Conservation (phyloP, 1,140 invertebrate species). For the Diuraphis noxia region DNA sequence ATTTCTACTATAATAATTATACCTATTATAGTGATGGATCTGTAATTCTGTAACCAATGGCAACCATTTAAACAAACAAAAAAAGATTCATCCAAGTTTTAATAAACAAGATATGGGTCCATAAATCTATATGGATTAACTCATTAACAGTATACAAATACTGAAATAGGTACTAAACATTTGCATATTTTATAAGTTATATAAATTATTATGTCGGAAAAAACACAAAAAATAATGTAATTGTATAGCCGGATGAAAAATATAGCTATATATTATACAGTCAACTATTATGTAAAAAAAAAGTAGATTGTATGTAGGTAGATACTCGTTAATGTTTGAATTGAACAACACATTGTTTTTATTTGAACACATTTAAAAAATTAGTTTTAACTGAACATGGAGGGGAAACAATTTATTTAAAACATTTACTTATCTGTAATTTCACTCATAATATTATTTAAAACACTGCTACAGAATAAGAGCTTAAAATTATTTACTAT, state of each 20-base stretch:
- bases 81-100: not conserved
- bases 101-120: not conserved
- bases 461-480: not conserved
- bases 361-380: not conserved
- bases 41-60: too few relatives aligned
- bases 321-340: not conserved
- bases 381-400: not conserved
- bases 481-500: not conserved
- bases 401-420: not conserved
- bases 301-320: not conserved
- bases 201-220: not conserved
- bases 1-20: too few relatives aligned
- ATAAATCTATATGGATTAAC: not conserved
- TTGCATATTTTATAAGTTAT: not conserved
- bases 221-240: not conserved
- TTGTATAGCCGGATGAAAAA: not conserved
- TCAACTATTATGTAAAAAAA: not conserved
- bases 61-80: too few relatives aligned
- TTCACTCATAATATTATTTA: not conserved
- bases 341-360: constrained; percentile 4
- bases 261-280: not conserved
- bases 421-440: not conserved
- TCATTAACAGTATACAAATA: not conserved
- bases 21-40: too few relatives aligned
- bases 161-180: not conserved